Percentiles rank a stretch among this genome's conserved stretches.
Evolutionary conservation across 2,888 invertebrate species (phyloP).

Genomic region (Apoda limacodes): DNA sequence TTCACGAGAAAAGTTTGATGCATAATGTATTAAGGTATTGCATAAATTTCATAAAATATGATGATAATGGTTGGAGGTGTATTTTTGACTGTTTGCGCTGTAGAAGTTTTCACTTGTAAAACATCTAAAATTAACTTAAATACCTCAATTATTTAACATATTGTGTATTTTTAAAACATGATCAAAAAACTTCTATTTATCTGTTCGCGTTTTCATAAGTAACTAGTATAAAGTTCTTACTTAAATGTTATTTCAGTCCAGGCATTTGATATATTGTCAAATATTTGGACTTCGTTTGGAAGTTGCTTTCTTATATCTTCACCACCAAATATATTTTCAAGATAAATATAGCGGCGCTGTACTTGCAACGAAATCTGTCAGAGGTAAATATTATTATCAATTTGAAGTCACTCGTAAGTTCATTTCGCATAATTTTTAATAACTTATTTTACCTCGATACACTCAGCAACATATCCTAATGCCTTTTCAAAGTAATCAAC

Average conservation of each 20-base stretch:
- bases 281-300: conserved; percentile 80
- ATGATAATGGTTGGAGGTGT: no score
- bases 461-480: conserved; percentile 84
- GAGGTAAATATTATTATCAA: conserved; percentile 6
- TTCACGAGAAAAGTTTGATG: no score
- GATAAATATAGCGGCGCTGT: conserved; percentile 87
- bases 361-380: conserved; percentile 75
- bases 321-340: conserved; percentile 89
- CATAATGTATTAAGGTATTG: no score
- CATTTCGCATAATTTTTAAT: background rate
- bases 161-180: no score
- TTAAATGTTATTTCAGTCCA: conserved; percentile 77
- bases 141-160: no score
- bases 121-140: no score
- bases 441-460: conserved; percentile 72
- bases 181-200: no score
- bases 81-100: no score
- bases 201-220: no score
- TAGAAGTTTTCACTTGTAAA: no score
- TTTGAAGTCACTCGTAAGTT: background rate
- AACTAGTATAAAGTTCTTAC: conserved; percentile 31
- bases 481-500: conserved; percentile 91
- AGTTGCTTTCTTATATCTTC: conserved; percentile 90
- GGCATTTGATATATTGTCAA: conserved; percentile 76
- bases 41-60: no score